Base-by-base conservation (phyloP, 2,888 invertebrate species). In the Andrena chrysosceles region DNA sequence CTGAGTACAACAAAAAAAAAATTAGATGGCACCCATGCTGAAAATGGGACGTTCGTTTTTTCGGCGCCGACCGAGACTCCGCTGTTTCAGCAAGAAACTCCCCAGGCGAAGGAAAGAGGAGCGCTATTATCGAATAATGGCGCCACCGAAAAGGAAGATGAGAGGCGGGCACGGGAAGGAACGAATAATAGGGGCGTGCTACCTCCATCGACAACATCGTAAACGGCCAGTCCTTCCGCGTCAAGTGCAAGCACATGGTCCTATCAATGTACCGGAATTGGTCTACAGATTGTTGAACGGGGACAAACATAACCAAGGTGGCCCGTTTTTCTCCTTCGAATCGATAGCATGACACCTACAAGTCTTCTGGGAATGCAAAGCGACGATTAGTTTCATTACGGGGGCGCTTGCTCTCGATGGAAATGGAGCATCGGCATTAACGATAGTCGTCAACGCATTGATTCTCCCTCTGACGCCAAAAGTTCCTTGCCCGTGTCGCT, bases 281-380 rank as follows among this genome's bases (percentile, higher is more conserved):
- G 68, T 87, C 62, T 86, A 77, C 52, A 70, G 75, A 29, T 68
- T 87, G 6, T 69, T 87, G n/a, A 77, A 59, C 62, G 35, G 66
- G 35, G 63, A 74, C 3, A 77, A 77, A 69, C 85, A 81, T 78
- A 85, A 86, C 79, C 86, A 85, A 83, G 83, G 81, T 83, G 8
- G 54, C 6, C 26, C 3, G 3, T 26, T 62, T 5, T n/a, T 6
- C 29, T n/a, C 29, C 26, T 16, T 31, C 16, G n/a, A 7, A n/a
- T 60, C 29, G 60, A n/a, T 31, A 8, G 7, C 7, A 20, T n/a
- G 52, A 52, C 52, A 8, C 52, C 20, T 8, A 20, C 20, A 7
- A 52, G 8, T 20, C 52, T 52, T 20, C 20, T 26, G 8, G 26
- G 56, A 13, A 23, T 26, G 26, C 26, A 26, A 56, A 56, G 23